phyloP scores from a whole-genome alignment of 2,888 invertebrate species.

The Melieria omissa region DNA sequence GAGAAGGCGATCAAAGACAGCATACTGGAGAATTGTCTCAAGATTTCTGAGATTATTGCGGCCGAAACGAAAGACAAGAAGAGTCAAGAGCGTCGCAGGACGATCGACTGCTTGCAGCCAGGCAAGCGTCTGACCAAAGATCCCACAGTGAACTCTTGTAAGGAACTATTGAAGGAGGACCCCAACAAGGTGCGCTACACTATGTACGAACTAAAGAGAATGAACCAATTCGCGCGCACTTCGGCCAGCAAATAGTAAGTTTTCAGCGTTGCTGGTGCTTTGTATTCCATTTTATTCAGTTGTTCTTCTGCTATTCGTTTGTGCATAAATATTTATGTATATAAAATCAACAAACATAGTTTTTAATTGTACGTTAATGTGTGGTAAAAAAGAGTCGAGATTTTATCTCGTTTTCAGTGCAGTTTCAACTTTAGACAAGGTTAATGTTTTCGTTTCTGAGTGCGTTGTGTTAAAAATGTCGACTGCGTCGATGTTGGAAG shows the following conservation, averaged over 20 bases:
- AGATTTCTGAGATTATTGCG: slow-evolving; percentile 44
- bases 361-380: too few species aligned
- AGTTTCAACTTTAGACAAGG: too few species aligned
- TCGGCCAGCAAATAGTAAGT: slow-evolving; percentile 28
- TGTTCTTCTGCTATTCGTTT: too few species aligned
- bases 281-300: too few species aligned
- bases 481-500: too few species aligned
- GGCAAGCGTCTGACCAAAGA: slow-evolving; percentile 4
- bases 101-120: slow-evolving; percentile 15
- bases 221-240: slow-evolving; percentile 41
- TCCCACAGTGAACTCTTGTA: slow-evolving; percentile 15
- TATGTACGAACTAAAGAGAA: slow-evolving; percentile 44
- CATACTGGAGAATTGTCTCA: slow-evolving; percentile 46
- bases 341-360: too few species aligned
- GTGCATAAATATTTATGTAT: too few species aligned
- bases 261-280: too few species aligned
- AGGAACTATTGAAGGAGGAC: slow-evolving; percentile 4
- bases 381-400: too few species aligned
- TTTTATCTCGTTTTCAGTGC: too few species aligned
- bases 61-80: slow-evolving; percentile 40
- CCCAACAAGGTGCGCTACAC: slow-evolving; percentile 44
- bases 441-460: too few species aligned
- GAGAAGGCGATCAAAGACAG: slow-evolving; percentile 24
- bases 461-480: too few species aligned
- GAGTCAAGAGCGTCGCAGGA: slow-evolving; percentile 33